These are phyloP conservation scores for Phallusia fumigata DNA, from an alignment of 23 tunicate genomes.

Conservation along the genomic window DNA sequence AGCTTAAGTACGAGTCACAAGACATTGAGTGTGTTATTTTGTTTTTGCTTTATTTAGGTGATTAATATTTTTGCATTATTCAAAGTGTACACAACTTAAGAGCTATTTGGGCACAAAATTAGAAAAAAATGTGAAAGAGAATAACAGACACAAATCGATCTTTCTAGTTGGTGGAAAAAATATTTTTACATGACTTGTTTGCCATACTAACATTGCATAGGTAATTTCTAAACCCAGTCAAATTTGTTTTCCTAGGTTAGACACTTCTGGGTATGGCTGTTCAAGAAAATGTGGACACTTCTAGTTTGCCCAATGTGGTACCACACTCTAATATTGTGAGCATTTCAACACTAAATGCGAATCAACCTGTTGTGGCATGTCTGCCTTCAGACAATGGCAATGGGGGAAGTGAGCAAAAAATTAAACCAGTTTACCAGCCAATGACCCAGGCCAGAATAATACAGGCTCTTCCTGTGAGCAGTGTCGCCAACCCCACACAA, in stretches of 20 bases:
- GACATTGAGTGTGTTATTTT: too few relatives aligned
- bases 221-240: too few relatives aligned
- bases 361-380: background rate
- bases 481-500: background rate
- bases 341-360: background rate
- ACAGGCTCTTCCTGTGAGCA: conserved; percentile 7
- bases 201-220: too few relatives aligned
- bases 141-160: too few relatives aligned
- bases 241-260: background rate
- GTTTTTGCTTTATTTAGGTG: too few relatives aligned
- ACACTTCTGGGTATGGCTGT: conserved; percentile 35
- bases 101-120: too few relatives aligned
- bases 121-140: too few relatives aligned
- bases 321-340: background rate
- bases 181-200: too few relatives aligned
- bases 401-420: background rate
- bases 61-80: too few relatives aligned
- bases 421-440: background rate
- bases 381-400: background rate
- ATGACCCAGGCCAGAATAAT: background rate
- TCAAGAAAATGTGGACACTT: conserved; percentile 18
- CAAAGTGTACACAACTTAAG: too few relatives aligned
- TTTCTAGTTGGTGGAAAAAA: too few relatives aligned
- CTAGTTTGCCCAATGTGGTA: conserved; percentile 8
- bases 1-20: too few relatives aligned